Evolutionary conservation across 2,888 invertebrate species (phyloP).

Genomic region (Drosophila prostipennis): DNA sequence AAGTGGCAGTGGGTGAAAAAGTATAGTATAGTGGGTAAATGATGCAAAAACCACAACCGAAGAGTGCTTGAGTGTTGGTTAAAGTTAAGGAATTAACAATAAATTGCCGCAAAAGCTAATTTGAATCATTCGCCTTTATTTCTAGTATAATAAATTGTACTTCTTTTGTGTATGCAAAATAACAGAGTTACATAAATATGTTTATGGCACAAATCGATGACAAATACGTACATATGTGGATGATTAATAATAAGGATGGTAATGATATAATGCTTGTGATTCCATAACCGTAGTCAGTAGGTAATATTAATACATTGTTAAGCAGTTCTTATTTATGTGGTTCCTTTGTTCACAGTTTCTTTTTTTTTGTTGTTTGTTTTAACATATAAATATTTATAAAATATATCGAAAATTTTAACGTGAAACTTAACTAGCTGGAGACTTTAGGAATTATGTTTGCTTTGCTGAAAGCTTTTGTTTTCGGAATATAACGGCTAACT

Average conservation of each 20-base stretch:
- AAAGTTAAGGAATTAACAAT: slow-evolving; percentile 24
- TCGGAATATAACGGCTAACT: slow-evolving; percentile 15
- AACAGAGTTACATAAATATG: slow-evolving; percentile 60
- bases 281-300: slow-evolving; percentile 35
- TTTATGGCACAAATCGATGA: slow-evolving; percentile 44
- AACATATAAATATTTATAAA: slow-evolving; percentile 68
- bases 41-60: slow-evolving; percentile 57
- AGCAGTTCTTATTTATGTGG: slow-evolving; percentile 35
- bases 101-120: slow-evolving; percentile 47
- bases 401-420: slow-evolving; percentile 62
- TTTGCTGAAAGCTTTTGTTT: slow-evolving; percentile 1
- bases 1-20: background rate
- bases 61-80: slow-evolving; percentile 43
- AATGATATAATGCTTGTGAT: slow-evolving; percentile 36
- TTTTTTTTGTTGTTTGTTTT: background rate
- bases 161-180: slow-evolving; percentile 47
- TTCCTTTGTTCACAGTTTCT: slow-evolving; percentile 18
- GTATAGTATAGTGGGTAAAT: slow-evolving; percentile 1
- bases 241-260: slow-evolving; percentile 30
- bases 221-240: slow-evolving; percentile 31
- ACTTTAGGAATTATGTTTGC: background rate
- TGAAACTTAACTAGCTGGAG: slow-evolving; percentile 62
- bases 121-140: slow-evolving; percentile 64
- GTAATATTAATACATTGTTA: slow-evolving; percentile 39
- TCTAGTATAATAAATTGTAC: slow-evolving; percentile 36